Evolutionary conservation across 30 jellyfish, hydroid and myxozoan species (phyloP), one percentile per base, ranked within the genome.

Genomic region (Aurelia aurita): DNA sequence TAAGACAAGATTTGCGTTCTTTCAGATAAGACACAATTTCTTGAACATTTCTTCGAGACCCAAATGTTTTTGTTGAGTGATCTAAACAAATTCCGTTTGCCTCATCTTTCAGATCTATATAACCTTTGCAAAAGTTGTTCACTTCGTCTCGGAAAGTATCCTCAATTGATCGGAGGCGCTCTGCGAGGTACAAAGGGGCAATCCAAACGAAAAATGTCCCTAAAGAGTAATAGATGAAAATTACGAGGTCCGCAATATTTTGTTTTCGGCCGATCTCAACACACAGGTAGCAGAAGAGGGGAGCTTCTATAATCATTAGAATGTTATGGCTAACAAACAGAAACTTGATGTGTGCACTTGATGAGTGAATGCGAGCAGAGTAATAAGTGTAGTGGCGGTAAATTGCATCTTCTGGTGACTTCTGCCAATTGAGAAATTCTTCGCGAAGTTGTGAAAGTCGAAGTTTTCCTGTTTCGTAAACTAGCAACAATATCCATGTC

Each of bases 1-100:
- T 84, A 54, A 82, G 70, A 2, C 91, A 85, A 9, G 91, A 68
- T 29, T 68, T 82, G 25, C 91, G 46, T 47, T 67, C 85, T 68
- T 73, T 31, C 59, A 82, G 54, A 55, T 82, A 82, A 13, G 91
- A 82, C 53, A 68, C 51, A 20, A 82, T 34, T 55, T 82, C 70
- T 28, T 69, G 23, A 8, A 69, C 79, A 67, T 82, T 84, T 6
- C 58, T 46, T 60, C 91, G 55, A 3, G 91, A 55, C 4, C 78
- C 39, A 53, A 82, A 82, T 1, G 85, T 67, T 25, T n/a, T 20
- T 16, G 23, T 27, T 32, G 51, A 39, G 9, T 6, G 51, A 39
- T 39, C 51, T 8, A 39, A 39, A 39, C 15, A 39, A 39, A 39
- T 9, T 39, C 51, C 51, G 20, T 6, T 46, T 23, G 31, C 25